Evolutionary conservation across 2,113 vertebrate species (phyloP), one percentile per base, ranked within the genome.

Genomic region (Bos javanicus): DNA sequence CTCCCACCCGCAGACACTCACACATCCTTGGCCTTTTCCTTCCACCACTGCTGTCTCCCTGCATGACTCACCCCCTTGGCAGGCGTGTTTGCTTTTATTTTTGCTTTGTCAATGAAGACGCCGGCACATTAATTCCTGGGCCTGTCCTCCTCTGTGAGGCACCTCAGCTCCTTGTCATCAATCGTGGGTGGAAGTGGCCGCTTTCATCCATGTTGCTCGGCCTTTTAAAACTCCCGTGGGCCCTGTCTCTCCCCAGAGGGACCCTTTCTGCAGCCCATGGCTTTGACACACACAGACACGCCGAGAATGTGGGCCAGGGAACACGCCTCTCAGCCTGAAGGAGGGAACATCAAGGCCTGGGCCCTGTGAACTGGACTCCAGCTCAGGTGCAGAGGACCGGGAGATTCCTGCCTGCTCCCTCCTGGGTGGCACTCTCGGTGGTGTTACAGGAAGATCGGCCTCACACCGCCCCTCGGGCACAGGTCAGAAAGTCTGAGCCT

Each of bases 81-180:
- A 90, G 62, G 78, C 74, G 93, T 91, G 50, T 93, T 83, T 96
- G 92, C 89, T 89, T 97, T 98, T 71, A 36, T 67, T 71, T 98
- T 96, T 98, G 97, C 98, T 98, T 98, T 98, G 98, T 99, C 98
- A 98, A 92, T 98, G 98, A 98, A 98, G 98, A 98, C 60, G 81
- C 97, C 87, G 98, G 98, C 98, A 97, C 98, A 93, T 98, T 98
- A 97, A 98, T 98, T 98, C 98, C 98, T 98, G 98, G 98, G 97
- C 97, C 98, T 97, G 98, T 98, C 98, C 96, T 98, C 98, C 96
- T 98, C 96, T 36, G 82, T 93, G 76, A 98, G 98, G 90, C 95
- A 91, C 93, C 90, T 97, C 98, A 97, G 98, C 98, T 95, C 97
- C 98, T 97, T 98, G 98, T 98, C 98, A 91, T 98, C 97, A 87